Evolutionary conservation across 30 jellyfish, hydroid and myxozoan genomes (phyloP).

Genomic region (Aurelia sp.): DNA sequence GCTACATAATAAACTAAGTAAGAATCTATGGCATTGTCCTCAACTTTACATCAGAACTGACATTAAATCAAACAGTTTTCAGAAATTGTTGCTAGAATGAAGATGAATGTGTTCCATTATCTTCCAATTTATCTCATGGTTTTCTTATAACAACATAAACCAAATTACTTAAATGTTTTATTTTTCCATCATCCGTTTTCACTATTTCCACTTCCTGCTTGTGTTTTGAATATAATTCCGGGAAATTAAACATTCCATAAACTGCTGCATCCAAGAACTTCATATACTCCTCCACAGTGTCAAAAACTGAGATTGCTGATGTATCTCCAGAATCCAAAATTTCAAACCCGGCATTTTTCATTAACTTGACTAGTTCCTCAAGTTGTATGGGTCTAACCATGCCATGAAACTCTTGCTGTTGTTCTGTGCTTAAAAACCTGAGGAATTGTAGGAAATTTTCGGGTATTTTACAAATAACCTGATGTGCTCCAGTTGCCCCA

Average conservation of each 20-base stretch:
- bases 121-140: not conserved
- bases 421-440: slow-evolving; percentile 11
- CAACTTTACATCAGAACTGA: no score
- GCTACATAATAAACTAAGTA: no score
- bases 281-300: not conserved
- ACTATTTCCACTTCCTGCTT: not conserved
- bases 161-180: not conserved
- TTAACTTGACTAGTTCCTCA: not conserved
- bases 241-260: not conserved
- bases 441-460: not conserved
- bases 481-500: slow-evolving; percentile 24
- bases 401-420: not conserved
- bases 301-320: not conserved
- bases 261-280: not conserved
- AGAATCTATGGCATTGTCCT: no score
- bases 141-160: not conserved
- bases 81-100: no score
- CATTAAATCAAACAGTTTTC: no score
- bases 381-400: not conserved
- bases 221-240: not conserved
- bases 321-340: not conserved
- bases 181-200: not conserved
- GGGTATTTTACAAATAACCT: not conserved
- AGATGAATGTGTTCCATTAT: no score
- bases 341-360: slow-evolving; percentile 4